Base-by-base conservation (phyloP, 2,888 invertebrate genomes). In the Cotesia congregata region DNA sequence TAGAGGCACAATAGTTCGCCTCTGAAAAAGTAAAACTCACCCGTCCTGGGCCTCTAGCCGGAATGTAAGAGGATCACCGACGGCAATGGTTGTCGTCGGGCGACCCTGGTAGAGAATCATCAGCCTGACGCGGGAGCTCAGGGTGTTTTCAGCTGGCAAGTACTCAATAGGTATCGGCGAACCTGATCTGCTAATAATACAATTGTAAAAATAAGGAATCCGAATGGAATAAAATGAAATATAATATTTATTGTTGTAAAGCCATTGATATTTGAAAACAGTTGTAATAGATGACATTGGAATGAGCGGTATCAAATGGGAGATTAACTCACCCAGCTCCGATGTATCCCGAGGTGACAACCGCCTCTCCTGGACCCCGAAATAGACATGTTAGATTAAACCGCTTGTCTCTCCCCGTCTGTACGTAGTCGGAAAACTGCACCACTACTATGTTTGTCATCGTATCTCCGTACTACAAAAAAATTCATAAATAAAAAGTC, bases 381-480 rank as follows among this genome's bases (percentile, higher is more conserved):
- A 97, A 96, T 75, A 96, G 92, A 86, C 97, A 97, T n/a, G 97
- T 97, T 80, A 97, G 90, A 88, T 97, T 97, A 90, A 97, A 97
- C 9, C 97, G 92, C 86, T 97, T 97, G 89, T 97, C 97, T 79
- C 95, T 91, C 20, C 96, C 95, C 0, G 97, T 97, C 90, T 97
- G 97, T 0, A 97, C 97, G 86, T 95, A 95, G 89, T 97, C 97
- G 83, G 96, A 96, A 91, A 97, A 97, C 88, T 97, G 97, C 0
- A 97, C 97, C 20, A 97, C 97, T 5, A 96, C 96, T 81, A 97
- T 97, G 86, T 97, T 97, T 77, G 97, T 97, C 94, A 97, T 95
- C 4, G 96, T 96, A 86, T 97, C 97, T 4, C 96, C 97, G 85
- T 95, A 96, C 95, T 96, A 90, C 73, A 77, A 83, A 77, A 64